A percentile compares a stretch with the other conserved stretches of the same genome.
These are phyloP conservation scores for Kryphioiulus occultus DNA, from an alignment of 2,888 invertebrate species.

Conservation along the genomic window DNA sequence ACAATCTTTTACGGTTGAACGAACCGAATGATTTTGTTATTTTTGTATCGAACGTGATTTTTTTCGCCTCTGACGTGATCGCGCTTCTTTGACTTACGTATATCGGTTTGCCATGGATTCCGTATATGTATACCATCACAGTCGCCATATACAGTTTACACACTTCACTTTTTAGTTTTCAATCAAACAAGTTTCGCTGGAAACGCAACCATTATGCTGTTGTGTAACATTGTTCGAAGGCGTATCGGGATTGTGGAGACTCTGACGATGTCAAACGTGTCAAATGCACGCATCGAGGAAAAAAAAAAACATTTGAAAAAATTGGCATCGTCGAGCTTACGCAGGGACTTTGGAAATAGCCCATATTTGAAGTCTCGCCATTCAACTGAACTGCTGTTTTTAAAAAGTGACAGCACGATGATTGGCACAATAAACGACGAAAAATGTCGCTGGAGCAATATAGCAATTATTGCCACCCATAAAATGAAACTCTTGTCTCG, in stretches of 20 bases:
- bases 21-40: constrained; percentile 31
- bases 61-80: neutral
- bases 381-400: constrained; percentile 1
- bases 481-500: constrained; percentile 26
- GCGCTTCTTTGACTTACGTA: neutral
- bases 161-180: constrained; percentile 1
- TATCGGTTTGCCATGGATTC: too few species aligned
- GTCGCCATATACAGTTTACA: neutral
- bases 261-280: neutral
- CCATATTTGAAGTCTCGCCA: neutral
- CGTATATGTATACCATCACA: neutral
- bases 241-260: neutral
- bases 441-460: neutral
- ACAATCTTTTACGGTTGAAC: constrained; percentile 31
- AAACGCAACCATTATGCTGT: constrained; percentile 25
- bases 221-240: neutral
- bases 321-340: neutral
- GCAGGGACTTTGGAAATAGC: neutral
- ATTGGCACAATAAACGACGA: neutral
- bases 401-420: neutral
- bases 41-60: constrained; percentile 26
- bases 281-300: neutral
- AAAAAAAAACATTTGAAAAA: neutral
- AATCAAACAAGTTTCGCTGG: neutral
- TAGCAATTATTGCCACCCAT: neutral